These are phyloP conservation scores for Phoeniculus purpureus DNA, from an alignment of 2,797 vertebrate genomes.

Conservation along the genomic window DNA sequence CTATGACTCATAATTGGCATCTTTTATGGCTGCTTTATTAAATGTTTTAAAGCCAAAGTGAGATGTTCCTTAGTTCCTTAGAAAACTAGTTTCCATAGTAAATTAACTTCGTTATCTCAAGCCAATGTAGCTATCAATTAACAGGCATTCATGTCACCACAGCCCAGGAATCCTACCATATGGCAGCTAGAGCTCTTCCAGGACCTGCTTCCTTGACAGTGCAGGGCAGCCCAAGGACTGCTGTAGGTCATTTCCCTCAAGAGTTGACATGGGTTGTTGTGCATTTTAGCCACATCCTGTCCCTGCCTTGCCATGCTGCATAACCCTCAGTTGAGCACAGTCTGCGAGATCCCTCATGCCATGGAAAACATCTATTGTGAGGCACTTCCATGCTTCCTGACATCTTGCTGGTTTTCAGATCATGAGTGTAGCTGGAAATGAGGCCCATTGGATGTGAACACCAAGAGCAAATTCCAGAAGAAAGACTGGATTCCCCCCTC, in stretches of 20 bases:
- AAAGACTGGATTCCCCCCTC: neutral
- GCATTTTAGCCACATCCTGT: fast-evolving
- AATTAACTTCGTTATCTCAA: neutral
- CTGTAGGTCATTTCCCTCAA: neutral
- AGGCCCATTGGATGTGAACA: neutral
- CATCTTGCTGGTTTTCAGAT: neutral
- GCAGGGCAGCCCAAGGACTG: neutral
- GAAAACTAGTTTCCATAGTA: too few relatives aligned
- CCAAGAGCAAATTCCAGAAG: neutral
- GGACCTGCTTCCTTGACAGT: neutral
- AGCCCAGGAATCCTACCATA: neutral
- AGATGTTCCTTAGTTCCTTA: neutral
- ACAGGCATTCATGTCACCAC: neutral
- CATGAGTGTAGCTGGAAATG: neutral
- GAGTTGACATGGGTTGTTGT: neutral
- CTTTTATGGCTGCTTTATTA: neutral
- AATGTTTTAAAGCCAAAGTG: neutral
- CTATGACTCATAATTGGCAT: neutral
- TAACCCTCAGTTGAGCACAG: fast-evolving
- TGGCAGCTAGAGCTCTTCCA: neutral
- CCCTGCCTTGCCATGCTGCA: neutral
- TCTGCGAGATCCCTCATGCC: neutral
- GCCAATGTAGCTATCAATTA: neutral
- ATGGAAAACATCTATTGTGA: fast-evolving
- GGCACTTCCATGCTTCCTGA: neutral